Conservation (phyloP, 2,797 vertebrate species). For the Galaxias olidus region DNA sequence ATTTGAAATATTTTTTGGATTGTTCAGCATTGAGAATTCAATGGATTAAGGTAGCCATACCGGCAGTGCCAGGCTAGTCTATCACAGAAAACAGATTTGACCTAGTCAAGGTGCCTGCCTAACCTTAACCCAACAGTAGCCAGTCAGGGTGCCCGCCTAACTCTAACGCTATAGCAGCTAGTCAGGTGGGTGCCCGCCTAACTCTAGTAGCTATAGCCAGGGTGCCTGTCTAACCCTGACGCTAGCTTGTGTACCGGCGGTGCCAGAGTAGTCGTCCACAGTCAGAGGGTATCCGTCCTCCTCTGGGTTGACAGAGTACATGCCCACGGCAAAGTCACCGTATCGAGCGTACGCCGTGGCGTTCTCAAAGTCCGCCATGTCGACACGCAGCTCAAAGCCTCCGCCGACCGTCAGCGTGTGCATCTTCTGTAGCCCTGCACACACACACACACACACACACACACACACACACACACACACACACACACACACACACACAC, state of each 20-base stretch:
- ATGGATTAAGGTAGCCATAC: too few relatives aligned
- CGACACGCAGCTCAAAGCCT: slow-evolving; percentile 86
- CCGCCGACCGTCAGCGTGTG: slow-evolving; percentile 86
- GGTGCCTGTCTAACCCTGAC: too few relatives aligned
- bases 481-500: background rate
- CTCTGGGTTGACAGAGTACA: slow-evolving; percentile 89
- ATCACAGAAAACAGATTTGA: too few relatives aligned
- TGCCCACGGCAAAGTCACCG: slow-evolving; percentile 83
- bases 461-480: background rate
- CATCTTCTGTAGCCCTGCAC: slow-evolving; percentile 84
- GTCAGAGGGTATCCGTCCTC: slow-evolving; percentile 90
- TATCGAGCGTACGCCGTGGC: slow-evolving; percentile 87
- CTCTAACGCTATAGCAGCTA: too few relatives aligned
- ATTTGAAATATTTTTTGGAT: too few relatives aligned
- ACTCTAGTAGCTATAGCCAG: too few relatives aligned
- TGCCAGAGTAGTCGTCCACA: slow-evolving; percentile 85
- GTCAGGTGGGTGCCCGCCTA: too few relatives aligned
- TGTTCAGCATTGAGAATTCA: too few relatives aligned
- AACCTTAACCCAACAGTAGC: too few relatives aligned
- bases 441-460: slow-evolving; percentile 11
- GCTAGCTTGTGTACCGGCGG: slow-evolving; percentile 76
- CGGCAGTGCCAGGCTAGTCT: too few relatives aligned
- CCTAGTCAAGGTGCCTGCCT: too few relatives aligned
- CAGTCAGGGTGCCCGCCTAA: too few relatives aligned
- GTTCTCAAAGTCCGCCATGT: slow-evolving; percentile 92